These are phyloP conservation scores for Rana temporaria DNA, from an alignment of 2,113 vertebrate genomes.

Conservation along the genomic window DNA sequence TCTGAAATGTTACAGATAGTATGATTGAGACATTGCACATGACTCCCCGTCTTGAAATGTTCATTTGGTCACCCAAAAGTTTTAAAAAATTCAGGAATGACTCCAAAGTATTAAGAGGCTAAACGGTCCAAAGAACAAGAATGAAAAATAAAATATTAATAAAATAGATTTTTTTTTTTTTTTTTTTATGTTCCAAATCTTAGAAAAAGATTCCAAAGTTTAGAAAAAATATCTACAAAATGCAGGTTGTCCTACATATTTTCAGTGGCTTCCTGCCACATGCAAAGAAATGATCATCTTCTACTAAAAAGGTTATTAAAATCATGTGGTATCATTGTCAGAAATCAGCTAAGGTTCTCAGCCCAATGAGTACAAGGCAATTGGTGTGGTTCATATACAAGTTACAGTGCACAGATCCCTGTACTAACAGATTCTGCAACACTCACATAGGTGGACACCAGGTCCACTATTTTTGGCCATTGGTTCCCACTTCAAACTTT, in stretches of 20 bases:
- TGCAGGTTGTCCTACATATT: constrained; percentile 1
- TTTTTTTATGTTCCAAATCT: constrained; percentile 18
- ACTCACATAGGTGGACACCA: constrained; percentile 7
- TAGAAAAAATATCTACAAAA: constrained; percentile 28
- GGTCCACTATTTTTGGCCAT: constrained; percentile 16
- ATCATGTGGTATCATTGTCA: not conserved
- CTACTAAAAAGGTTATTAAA: not conserved
- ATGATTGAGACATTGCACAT: constrained; percentile 39
- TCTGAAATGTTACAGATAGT: constrained; percentile 26
- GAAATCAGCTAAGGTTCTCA: not conserved
- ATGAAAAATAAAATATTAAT: not conserved
- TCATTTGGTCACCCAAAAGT: not conserved
- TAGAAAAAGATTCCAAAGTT: constrained; percentile 3
- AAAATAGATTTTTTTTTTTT: constrained; percentile 33
- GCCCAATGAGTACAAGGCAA: constrained; percentile 38
- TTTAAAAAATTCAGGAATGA: constrained; percentile 41
- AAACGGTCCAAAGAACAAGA: not conserved
- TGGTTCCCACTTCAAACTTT: not conserved
- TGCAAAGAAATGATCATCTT: not conserved
- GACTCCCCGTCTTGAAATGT: constrained; percentile 40
- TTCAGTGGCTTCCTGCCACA: not conserved
- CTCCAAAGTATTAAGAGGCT: not conserved
- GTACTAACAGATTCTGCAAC: not conserved
- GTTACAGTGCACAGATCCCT: not conserved
- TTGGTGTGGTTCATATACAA: constrained; percentile 12